Evolutionary conservation across 64 coral and sea anemone genomes (phyloP).

Genomic region (Actinia equina): DNA sequence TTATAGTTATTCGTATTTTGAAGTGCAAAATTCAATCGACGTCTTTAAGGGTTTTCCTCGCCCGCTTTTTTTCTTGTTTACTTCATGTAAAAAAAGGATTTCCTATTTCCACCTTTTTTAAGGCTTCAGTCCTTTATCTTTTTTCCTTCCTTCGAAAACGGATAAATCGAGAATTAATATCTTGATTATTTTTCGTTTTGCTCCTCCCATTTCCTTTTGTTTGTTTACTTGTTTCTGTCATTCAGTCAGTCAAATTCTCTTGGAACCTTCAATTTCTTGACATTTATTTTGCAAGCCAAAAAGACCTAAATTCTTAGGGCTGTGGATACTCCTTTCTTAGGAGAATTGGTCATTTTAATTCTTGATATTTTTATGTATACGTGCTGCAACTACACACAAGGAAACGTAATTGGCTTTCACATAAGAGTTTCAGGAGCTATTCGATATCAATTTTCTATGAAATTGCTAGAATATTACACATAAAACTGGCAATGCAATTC

Average conservation of each 20-base stretch:
- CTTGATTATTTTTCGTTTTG: not conserved
- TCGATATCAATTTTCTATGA: not conserved
- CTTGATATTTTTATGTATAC: too few relatives aligned
- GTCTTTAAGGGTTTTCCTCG: not conserved
- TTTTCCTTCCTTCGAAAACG: not conserved
- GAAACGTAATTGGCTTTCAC: too few relatives aligned
- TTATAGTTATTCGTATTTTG: not conserved
- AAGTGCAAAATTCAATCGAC: not conserved
- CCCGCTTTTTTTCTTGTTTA: not conserved
- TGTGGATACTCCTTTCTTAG: not conserved
- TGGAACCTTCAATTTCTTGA: not conserved
- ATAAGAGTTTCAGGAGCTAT: not conserved
- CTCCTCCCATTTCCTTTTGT: not conserved
- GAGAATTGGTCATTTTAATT: too few relatives aligned
- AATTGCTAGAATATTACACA: not conserved
- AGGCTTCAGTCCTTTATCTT: not conserved
- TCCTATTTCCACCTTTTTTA: not conserved
- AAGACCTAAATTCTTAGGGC: not conserved
- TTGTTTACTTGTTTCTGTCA: not conserved
- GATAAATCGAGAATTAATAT: not conserved
- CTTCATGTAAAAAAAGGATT: not conserved
- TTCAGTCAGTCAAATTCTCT: not conserved
- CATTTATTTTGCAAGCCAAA: not conserved
- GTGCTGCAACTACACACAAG: too few relatives aligned
- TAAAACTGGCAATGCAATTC: not conserved